A percentile compares a stretch with the other conserved stretches of the same genome.
Conservation (phyloP, 30 jellyfish, hydroid and myxozoan species). For the Turritopsis dohrnii region DNA sequence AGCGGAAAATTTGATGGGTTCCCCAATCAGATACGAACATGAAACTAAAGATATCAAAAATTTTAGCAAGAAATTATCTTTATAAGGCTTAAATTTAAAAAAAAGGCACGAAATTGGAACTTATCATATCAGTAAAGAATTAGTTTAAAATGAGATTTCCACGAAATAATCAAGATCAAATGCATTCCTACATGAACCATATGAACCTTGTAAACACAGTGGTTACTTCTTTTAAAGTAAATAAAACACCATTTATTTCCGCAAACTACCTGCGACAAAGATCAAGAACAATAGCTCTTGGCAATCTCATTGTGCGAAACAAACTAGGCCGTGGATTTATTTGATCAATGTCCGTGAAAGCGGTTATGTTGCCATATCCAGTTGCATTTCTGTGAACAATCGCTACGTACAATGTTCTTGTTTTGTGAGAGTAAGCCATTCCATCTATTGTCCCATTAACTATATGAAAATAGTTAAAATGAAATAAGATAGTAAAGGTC, state of each 20-base stretch:
- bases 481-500: too few relatives aligned
- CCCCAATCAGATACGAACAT: slow-evolving; percentile 15
- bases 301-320: neutral
- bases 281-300: slow-evolving; percentile 5
- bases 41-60: neutral
- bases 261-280: neutral
- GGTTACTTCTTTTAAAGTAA: neutral
- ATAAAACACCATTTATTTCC: neutral
- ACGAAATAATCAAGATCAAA: too few relatives aligned
- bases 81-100: too few relatives aligned
- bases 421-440: neutral
- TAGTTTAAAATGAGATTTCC: too few relatives aligned
- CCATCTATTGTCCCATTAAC: slow-evolving; percentile 7
- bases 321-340: neutral
- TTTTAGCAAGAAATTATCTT: neutral
- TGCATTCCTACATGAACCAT: too few relatives aligned
- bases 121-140: too few relatives aligned
- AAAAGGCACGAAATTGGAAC: too few relatives aligned
- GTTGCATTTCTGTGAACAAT: neutral
- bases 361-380: neutral
- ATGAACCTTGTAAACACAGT: neutral
- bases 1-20: neutral
- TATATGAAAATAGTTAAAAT: neutral
- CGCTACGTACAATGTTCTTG: neutral
- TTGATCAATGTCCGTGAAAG: neutral